These are phyloP conservation scores for Iphiclides podalirius DNA, from an alignment of 2,888 invertebrate species.

Conservation along the genomic window DNA sequence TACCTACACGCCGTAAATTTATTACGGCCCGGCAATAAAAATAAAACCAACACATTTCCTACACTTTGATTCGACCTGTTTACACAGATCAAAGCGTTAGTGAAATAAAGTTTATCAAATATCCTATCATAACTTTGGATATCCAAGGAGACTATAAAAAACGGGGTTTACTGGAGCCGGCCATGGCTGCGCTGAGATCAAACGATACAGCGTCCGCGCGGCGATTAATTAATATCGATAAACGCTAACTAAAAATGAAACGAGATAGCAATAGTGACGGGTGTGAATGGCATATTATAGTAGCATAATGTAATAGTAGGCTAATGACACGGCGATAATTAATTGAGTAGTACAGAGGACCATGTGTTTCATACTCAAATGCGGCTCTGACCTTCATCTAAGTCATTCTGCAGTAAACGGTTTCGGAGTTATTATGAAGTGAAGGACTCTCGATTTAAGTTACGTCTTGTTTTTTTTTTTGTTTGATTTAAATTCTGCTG, in stretches of 20 bases:
- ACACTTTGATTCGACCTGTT: constrained; percentile 75
- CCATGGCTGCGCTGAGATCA: constrained; percentile 9
- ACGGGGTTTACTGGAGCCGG: constrained; percentile 8
- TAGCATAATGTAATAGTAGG: constrained; percentile 31
- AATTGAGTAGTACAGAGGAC: constrained; percentile 45
- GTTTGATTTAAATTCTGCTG: too few species aligned
- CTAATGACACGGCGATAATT: constrained; percentile 37
- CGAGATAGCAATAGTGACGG: constrained; percentile 30
- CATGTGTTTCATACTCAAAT: too few species aligned
- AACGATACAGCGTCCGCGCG: constrained; percentile 29
- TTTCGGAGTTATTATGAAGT: too few species aligned
- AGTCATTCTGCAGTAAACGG: too few species aligned
- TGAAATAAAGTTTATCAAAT: constrained; percentile 70
- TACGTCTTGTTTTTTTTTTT: too few species aligned
- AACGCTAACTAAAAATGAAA: constrained; percentile 18
- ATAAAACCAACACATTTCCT: constrained; percentile 74
- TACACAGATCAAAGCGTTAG: constrained; percentile 72
- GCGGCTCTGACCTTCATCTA: too few species aligned
- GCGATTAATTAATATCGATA: constrained; percentile 18
- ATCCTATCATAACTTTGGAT: constrained; percentile 43
- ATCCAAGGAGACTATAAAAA: constrained; percentile 24
- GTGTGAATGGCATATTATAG: constrained; percentile 44
- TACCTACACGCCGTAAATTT: constrained; percentile 71
- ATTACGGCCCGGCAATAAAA: constrained; percentile 68
- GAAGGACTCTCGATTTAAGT: too few species aligned